Conservation (phyloP, 2,113 vertebrate genomes). For the Antennarius striatus region DNA sequence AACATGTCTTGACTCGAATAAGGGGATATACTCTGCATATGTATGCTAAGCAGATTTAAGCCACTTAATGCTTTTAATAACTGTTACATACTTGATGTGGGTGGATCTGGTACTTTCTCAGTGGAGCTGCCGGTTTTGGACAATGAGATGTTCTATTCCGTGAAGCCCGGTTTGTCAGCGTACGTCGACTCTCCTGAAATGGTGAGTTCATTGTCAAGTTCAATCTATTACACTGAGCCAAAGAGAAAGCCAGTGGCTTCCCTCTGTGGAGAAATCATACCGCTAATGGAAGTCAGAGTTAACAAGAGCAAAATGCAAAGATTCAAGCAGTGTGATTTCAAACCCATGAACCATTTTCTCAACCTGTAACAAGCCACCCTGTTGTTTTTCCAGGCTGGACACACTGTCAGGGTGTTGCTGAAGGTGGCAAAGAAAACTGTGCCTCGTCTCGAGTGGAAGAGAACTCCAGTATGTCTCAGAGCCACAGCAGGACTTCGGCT, state of each 20-base stretch:
- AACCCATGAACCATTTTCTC: constrained; percentile 6
- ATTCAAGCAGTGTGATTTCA: no score
- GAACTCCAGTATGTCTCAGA: constrained; percentile 89
- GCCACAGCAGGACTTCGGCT: constrained; percentile 94
- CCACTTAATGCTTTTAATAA: constrained; percentile 36
- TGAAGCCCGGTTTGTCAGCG: constrained; percentile 94
- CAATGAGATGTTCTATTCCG: constrained; percentile 93
- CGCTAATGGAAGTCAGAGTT: no score
- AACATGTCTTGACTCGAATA: constrained; percentile 12
- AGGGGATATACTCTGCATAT: constrained; percentile 15
- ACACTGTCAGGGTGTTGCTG: constrained; percentile 83
- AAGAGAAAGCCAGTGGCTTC: constrained; percentile 8
- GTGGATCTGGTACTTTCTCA: constrained; percentile 46
- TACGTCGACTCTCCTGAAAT: constrained; percentile 88
- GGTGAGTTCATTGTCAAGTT: constrained; percentile 77
- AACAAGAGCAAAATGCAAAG: no score
- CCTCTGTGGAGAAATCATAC: neutral
- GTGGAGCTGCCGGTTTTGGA: constrained; percentile 85
- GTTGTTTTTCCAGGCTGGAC: constrained; percentile 77
- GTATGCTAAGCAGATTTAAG: constrained; percentile 37
- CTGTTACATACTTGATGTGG: constrained; percentile 40
- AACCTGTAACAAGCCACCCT: constrained; percentile 8
- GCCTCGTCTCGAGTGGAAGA: constrained; percentile 87
- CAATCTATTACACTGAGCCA: constrained; percentile 31
- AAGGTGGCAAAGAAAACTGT: constrained; percentile 87